Conservation (phyloP, 2,888 invertebrate genomes). For the Dusona sp. region DNA sequence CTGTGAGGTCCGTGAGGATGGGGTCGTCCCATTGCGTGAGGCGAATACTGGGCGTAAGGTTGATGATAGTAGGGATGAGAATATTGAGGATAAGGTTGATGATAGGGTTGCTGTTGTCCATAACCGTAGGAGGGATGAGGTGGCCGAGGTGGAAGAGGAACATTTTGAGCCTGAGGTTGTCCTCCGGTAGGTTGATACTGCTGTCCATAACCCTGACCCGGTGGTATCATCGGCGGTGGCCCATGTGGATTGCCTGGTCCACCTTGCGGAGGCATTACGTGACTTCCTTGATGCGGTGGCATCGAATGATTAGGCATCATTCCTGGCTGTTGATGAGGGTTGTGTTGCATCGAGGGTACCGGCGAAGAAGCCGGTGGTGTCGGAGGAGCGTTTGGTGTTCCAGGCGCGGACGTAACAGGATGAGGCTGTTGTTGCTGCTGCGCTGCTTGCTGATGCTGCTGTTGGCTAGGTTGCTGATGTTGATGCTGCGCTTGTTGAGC, state of each 20-base stretch:
- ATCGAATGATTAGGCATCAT: constrained; percentile 83
- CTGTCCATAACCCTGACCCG: constrained; percentile 83
- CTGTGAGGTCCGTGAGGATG: constrained; percentile 84
- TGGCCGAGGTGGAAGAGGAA: constrained; percentile 86
- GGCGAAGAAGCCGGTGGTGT: constrained; percentile 77
- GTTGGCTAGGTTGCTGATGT: constrained; percentile 77
- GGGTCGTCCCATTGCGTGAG: constrained; percentile 85
- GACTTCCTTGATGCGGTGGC: constrained; percentile 78
- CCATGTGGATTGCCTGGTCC: constrained; percentile 77
- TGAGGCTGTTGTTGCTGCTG: constrained; percentile 68
- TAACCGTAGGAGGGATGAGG: constrained; percentile 86
- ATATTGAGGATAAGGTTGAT: constrained; percentile 85
- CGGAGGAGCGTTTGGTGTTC: constrained; percentile 72
- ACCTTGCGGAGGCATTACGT: constrained; percentile 80
- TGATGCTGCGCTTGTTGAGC: constrained; percentile 69
- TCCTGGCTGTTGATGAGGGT: constrained; percentile 77
- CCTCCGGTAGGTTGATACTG: constrained; percentile 84
- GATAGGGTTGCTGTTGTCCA: constrained; percentile 85
- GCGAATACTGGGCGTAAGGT: constrained; percentile 86
- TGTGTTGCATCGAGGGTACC: constrained; percentile 77
- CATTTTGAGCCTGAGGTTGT: constrained; percentile 84
- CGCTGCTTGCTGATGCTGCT: constrained; percentile 76
- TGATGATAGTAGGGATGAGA: constrained; percentile 86
- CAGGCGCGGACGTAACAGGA: constrained; percentile 66
- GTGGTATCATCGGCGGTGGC: constrained; percentile 80